Evolutionary conservation across 1,140 invertebrate species (phyloP), one percentile per base, ranked within the genome.

Genomic region (Drosophila lini): DNA sequence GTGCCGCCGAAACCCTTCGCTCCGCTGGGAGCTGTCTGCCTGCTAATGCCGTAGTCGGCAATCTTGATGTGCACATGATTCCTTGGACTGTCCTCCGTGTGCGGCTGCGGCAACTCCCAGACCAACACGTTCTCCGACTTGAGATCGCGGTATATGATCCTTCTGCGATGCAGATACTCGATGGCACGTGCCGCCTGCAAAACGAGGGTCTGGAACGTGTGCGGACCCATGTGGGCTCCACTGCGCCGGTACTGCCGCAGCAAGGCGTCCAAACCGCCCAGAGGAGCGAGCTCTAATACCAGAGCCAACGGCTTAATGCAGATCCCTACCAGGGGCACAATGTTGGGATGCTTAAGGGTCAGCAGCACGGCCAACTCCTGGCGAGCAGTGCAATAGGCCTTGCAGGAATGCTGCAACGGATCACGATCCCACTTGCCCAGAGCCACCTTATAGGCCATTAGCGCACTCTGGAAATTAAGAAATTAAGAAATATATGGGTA

Each of bases 81-180:
- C 15, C 95, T 93, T 0, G 94, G 94, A 91, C 94, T 84, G 81
- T 95, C 94, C 61, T 94, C 86, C 8, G 79, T 89, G 28, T 92
- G 91, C 0, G 93, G 93, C 19, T 82, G 63, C 0, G 98, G 98
- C 92, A 99, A 95, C 62, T 96, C 95, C 98, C 98, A 99, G 8
- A 99, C 98, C 2, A 99, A 92, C 48, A 99, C 98, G 93, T 99
- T 99, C 92, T 99, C 98, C 1, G 98, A 98, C 94, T 99, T 99
- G 0, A 99, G 94, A 93, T 99, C 99, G 19, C 97, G 93, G 92
- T 99, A 99, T 61, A 99, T 98, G 5, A 99, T 98, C 67, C 97
- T 95, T 62, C 97, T 95, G 25, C 97, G 95, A 93, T 99, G 99
- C 5, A 99, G 93, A 93, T 99, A 99, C 91, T 99, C 98, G 16